Evolutionary conservation across 2,113 vertebrate species (phyloP), one percentile per base, ranked within the genome.

Genomic region (Phyllostomus discolor): DNA sequence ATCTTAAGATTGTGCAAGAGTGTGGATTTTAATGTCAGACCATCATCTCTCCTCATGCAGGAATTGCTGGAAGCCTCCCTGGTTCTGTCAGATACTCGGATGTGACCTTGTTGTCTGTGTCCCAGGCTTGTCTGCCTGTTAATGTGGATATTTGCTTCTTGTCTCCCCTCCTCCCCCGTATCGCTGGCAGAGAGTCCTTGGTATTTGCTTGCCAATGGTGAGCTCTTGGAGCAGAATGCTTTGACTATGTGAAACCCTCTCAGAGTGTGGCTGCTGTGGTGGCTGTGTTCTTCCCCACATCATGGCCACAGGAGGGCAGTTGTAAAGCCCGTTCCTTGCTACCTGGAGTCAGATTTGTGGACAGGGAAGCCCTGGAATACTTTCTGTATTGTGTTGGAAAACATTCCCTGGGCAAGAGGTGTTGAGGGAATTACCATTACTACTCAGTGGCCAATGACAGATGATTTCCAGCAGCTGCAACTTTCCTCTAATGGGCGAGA

Each of bases 291-390:
- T 85, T 83, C 79, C 66, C 43, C n/a, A 50, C 22, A 9, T 41
- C 43, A 22, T 35, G 67, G 64, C 46, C 52, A 57, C 43, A 72
- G 83, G 35, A 96, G 82, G 41, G 50, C 24, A 88, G 67, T 79
- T 95, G 86, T 79, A 87, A 94, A 89, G 64, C 24, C 87, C n/a
- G 19, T 89, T 52, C n/a, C 87, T 48, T 79, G 20, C 4, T 75
- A 15, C n/a, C 76, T 48, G 62, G 87, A 89, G 79, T 85, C 64
- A 79, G 76, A 88, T 91, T 93, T 94, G 73, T 94, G 26, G 33
- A n/a, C 24, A 16, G n/a, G 35, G 41, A 16, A 89, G 41, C 16
- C 46, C 57, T 82, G 26, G 50, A 70, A 72, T 86, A 59, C 14
- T 90, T 95, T 84, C 59, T 79, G 28, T 43, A 33, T 81, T 38